Base-by-base conservation (phyloP, 53 echinoderm and acorn worm species). In the Actinopyga echinites region DNA sequence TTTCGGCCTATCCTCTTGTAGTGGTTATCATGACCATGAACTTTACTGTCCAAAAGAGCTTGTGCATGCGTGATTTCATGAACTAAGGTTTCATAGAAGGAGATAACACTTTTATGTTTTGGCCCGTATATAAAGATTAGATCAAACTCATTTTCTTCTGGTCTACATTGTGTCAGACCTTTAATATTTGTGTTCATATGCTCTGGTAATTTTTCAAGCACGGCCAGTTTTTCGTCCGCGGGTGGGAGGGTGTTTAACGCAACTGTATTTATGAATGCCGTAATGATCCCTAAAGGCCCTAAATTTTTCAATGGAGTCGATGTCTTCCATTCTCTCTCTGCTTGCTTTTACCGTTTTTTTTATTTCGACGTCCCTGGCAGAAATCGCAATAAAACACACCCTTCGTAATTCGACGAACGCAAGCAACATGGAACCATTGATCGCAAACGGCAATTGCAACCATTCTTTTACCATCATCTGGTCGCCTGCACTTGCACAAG, bases 391-490 rank as follows among this genome's bases (percentile, higher is more conserved):
- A 36, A 59, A 58, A 60, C 6, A 57, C 35, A 9, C 80, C 19
- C 26, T 56, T 57, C 0, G 60, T 30, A n/a, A 59, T 58, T 33
- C 80, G 80, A 1, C 80, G 24, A 19, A 79, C 36, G 22, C 80
- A 79, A 4, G 59, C 20, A 6, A 21, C 60, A 32, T 36, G 80
- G 20, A 58, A 79, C 80, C 80, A 79, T 36, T 79, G 8, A 40
- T 40, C 10, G 57, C 80, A 58, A 36, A 79, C 15, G 13, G 34
- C 9, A 33, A 58, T 57, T 6, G 17, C n/a, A 0, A 38, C 60
- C 79, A 79, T 79, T 58, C 40, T 40, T 10, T 40, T 13, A 0
- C 79, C 79, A 29, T 79, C 79, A n/a, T 79, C 79, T 57, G 79
- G 79, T 56, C 37, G 30, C 12, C 79, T 56, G 79, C 79, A 79